Conservation (phyloP, 2,113 vertebrate species). For the Corythornis madagascariensis region DNA sequence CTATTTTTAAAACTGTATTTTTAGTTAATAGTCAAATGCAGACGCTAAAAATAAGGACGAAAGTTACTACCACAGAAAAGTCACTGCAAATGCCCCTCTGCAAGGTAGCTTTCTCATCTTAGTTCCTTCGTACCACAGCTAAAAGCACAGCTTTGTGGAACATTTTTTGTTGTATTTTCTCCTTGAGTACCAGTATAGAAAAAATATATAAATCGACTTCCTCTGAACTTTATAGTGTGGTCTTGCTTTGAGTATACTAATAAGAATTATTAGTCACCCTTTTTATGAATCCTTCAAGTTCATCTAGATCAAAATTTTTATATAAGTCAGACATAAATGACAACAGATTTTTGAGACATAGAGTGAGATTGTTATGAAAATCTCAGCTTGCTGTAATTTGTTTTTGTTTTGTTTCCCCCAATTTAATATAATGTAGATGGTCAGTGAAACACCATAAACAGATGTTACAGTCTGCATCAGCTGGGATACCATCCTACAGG, state of each 20-base stretch:
- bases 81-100: not conserved
- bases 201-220: not conserved
- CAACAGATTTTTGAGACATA: not conserved
- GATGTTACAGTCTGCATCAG: not conserved
- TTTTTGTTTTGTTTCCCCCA: not conserved
- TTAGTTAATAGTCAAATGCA: not conserved
- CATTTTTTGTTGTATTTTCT: not conserved
- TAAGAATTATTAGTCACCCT: not conserved
- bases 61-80: not conserved
- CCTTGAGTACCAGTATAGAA: not conserved
- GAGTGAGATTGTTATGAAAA: not conserved
- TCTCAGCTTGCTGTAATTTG: not conserved
- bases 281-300: not conserved
- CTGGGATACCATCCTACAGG: not conserved
- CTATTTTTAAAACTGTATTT: not conserved
- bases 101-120: not conserved
- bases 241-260: not conserved
- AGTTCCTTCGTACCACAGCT: not conserved
- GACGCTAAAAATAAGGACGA: not conserved
- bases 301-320: not conserved
- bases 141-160: not conserved
- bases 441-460: not conserved
- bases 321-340: not conserved
- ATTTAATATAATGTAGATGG: not conserved
- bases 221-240: not conserved